Evolutionary conservation across 2,888 invertebrate species (phyloP).

Genomic region (Caenorhabditis wallacei): DNA sequence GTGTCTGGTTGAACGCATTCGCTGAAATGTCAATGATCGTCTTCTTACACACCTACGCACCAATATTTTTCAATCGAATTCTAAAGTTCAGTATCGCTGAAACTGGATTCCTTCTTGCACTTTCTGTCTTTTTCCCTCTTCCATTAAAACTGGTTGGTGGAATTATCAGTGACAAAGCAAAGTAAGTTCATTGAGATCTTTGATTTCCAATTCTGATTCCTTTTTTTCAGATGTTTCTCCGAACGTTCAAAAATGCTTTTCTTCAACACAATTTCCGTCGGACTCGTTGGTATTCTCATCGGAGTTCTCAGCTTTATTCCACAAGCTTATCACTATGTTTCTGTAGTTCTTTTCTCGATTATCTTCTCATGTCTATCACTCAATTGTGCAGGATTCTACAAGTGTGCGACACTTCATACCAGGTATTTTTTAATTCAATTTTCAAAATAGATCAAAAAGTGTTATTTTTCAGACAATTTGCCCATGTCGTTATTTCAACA

Average conservation of each 20-base stretch:
- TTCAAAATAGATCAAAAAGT: neutral
- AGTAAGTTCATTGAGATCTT: constrained; percentile 26
- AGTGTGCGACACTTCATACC: constrained; percentile 78
- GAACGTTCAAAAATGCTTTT: constrained; percentile 71
- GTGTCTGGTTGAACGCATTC: constrained; percentile 79
- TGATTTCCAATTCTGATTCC: neutral
- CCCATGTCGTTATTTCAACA: constrained; percentile 77
- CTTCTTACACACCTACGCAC: constrained; percentile 79
- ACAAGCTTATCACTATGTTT: constrained; percentile 36
- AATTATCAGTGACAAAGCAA: constrained; percentile 75
- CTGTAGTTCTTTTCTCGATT: constrained; percentile 70
- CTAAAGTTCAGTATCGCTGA: constrained; percentile 70
- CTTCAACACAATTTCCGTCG: constrained; percentile 76
- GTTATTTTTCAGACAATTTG: constrained; percentile 67
- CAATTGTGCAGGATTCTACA: constrained; percentile 80
- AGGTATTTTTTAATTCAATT: constrained; percentile 47
- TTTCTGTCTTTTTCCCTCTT: constrained; percentile 62
- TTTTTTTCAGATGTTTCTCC: constrained; percentile 60
- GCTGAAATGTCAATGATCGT: constrained; percentile 79
- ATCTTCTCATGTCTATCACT: constrained; percentile 74
- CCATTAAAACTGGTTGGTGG: constrained; percentile 77
- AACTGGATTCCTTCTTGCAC: constrained; percentile 64
- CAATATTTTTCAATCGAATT: constrained; percentile 76
- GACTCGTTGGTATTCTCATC: constrained; percentile 71
- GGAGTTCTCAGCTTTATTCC: constrained; percentile 57